Conservation (phyloP, 2,797 vertebrate genomes). For the Myotis pilosus region DNA sequence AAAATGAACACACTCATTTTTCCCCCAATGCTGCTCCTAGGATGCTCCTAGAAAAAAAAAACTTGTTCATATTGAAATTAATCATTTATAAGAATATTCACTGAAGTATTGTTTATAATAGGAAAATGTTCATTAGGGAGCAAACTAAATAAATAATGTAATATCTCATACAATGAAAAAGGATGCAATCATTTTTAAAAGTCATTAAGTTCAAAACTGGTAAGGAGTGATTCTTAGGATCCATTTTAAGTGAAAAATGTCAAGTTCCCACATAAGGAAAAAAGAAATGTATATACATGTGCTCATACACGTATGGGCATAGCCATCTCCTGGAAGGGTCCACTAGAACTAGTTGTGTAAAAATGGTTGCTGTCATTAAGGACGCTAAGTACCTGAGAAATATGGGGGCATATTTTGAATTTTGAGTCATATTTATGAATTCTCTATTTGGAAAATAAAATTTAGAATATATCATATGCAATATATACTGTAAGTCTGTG, state of each 20-base stretch:
- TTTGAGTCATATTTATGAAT: background rate
- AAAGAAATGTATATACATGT: background rate
- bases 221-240: background rate
- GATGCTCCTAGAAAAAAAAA: background rate
- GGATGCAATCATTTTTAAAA: background rate
- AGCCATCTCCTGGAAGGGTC: background rate
- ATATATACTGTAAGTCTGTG: background rate
- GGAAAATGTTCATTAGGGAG: background rate
- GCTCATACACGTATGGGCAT: background rate
- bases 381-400: background rate
- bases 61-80: background rate
- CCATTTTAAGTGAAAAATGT: background rate
- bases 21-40: background rate
- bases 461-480: background rate
- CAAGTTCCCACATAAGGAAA: background rate
- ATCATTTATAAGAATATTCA: slow-evolving; percentile 24
- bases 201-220: background rate
- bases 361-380: background rate
- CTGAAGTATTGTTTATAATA: background rate
- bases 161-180: background rate
- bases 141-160: background rate
- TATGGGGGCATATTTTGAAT: background rate
- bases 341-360: background rate
- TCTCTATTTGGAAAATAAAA: slow-evolving; percentile 47
- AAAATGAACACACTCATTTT: background rate